Evolutionary conservation across 2,113 vertebrate species (phyloP).

Genomic region (Arizona elegans): DNA sequence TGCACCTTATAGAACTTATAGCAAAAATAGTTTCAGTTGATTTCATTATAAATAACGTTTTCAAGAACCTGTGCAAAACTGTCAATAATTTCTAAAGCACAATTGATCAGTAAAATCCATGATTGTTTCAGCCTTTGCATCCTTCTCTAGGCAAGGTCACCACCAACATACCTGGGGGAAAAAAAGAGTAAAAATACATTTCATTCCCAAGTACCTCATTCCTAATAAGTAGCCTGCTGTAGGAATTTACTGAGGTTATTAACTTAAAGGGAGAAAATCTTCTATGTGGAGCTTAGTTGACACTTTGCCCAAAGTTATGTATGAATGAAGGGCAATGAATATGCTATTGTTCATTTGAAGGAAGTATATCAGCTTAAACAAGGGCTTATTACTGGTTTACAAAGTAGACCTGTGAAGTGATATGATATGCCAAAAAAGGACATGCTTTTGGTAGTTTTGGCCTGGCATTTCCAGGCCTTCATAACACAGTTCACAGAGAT

Average conservation of each 20-base stretch:
- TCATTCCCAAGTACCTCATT: conserved; percentile 18
- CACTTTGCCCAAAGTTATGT: neutral
- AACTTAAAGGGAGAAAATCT: neutral
- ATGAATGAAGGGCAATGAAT: neutral
- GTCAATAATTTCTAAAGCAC: conserved; percentile 89
- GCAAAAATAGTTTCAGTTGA: conserved; percentile 94
- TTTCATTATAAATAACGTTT: conserved; percentile 91
- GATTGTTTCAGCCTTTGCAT: conserved; percentile 89
- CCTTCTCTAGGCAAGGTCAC: conserved; percentile 74
- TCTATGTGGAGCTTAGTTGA: neutral
- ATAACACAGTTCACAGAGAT: neutral
- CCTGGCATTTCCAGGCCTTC: neutral
- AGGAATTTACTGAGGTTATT: neutral
- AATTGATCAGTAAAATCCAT: conserved; percentile 90
- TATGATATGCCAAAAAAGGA: neutral
- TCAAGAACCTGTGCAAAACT: conserved; percentile 95
- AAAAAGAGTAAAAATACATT: conserved; percentile 51
- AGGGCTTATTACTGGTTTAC: neutral
- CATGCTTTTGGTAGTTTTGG: neutral
- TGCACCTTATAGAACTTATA: conserved; percentile 92
- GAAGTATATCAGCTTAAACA: neutral
- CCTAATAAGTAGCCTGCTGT: neutral
- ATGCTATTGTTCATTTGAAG: neutral
- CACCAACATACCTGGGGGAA: conserved; percentile 73
- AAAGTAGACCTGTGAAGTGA: neutral